A percentile compares a stretch with the other conserved stretches of the same genome.
These are phyloP conservation scores for Sternarchorhynchus goeldii DNA, from an alignment of 2,797 vertebrate species.

Conservation along the genomic window DNA sequence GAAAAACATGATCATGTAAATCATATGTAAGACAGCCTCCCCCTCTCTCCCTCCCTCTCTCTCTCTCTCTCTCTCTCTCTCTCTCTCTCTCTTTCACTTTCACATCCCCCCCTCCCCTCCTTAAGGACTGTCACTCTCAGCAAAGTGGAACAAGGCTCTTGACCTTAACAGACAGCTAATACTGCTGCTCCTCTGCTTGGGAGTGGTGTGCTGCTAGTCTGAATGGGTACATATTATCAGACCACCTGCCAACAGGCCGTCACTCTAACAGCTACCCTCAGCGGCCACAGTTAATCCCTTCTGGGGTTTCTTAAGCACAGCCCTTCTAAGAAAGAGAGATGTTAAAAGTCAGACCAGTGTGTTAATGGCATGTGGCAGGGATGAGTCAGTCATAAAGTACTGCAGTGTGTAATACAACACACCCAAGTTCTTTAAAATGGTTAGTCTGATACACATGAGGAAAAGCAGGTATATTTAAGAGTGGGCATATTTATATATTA, in stretches of 20 bases:
- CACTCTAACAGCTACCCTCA: not conserved
- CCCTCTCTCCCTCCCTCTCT: not conserved
- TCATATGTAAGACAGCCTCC: not conserved
- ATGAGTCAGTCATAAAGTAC: not conserved
- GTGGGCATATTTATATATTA: no score
- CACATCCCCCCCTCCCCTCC: not conserved
- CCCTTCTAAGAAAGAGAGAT: not conserved
- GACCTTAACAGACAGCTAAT: constrained; percentile 28
- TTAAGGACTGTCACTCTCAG: not conserved
- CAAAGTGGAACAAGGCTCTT: not conserved
- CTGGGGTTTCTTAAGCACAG: constrained; percentile 9
- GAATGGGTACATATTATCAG: not conserved
- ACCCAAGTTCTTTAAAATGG: no score
- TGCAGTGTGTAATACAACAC: not conserved
- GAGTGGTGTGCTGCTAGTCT: constrained; percentile 1
- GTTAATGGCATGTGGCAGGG: not conserved
- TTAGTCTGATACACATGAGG: no score
- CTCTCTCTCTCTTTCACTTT: not conserved
- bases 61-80: not conserved
- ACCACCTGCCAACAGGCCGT: not conserved
- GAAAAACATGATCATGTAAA: not conserved
- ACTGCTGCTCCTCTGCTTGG: not conserved
- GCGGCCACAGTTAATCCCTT: not conserved
- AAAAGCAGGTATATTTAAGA: no score
- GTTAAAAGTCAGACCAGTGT: not conserved